A percentile compares a stretch with the other conserved stretches of the same genome.
These are phyloP conservation scores for Sphaerolaimus hirsutus DNA, from an alignment of 2,888 invertebrate species.

Conservation along the genomic window DNA sequence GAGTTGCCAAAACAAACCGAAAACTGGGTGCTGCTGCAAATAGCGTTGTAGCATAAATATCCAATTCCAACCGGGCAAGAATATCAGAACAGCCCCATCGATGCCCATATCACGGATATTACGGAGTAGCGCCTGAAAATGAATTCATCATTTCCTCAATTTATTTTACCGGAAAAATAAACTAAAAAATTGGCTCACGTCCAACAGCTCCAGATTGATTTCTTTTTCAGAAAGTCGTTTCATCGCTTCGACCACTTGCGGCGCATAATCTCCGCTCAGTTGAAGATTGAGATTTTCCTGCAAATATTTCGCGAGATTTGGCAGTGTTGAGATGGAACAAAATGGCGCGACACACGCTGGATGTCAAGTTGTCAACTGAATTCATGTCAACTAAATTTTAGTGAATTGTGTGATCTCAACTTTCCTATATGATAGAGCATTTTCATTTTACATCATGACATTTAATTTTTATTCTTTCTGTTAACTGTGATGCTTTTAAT, in stretches of 20 bases:
- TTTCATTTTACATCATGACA: no score
- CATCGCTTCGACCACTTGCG: slow-evolving; percentile 37
- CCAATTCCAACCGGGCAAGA: slow-evolving; percentile 86
- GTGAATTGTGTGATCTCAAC: not conserved
- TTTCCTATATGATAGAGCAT: not conserved
- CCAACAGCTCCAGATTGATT: slow-evolving; percentile 70
- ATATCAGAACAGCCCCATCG: slow-evolving; percentile 67
- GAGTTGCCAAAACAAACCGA: no score
- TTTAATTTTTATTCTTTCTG: no score
- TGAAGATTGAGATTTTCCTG: slow-evolving; percentile 6
- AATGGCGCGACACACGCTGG: no score
- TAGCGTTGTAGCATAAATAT: slow-evolving; percentile 73
- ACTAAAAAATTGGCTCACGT: no score
- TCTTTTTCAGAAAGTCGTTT: slow-evolving; percentile 62
- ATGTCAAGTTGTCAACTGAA: not conserved
- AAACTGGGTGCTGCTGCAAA: slow-evolving; percentile 47
- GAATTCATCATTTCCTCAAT: no score
- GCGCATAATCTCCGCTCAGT: slow-evolving; percentile 4
- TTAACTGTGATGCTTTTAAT: no score
- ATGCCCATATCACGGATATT: slow-evolving; percentile 34
- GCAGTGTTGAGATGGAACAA: no score
- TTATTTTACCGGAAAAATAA: no score
- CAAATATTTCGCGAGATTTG: no score
- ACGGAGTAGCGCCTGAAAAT: slow-evolving; percentile 36
- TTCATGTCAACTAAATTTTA: not conserved